Evolutionary conservation across 2,113 vertebrate genomes (phyloP), one percentile per base, ranked within the genome.

Genomic region (Motacilla tschutschensis): DNA sequence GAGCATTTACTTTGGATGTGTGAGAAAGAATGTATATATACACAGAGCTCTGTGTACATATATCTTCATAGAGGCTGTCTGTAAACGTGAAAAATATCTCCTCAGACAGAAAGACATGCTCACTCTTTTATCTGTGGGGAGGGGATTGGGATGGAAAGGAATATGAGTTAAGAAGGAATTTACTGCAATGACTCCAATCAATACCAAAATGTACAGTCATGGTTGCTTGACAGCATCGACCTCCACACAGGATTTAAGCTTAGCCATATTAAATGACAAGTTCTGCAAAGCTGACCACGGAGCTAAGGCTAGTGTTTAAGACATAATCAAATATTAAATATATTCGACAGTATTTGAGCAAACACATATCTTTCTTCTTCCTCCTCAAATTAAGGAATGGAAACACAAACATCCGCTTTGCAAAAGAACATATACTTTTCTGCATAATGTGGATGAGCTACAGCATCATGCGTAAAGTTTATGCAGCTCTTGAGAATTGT

Each of bases 151-250:
- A 93, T 95, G 91, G 89, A 94, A 93, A 93, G 90, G 92, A 95
- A 95, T 94, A 85, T 88, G 91, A 96, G 92, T 96, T 96, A 95
- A 95, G 95, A 93, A 96, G 94, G 96, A 96, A 97, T 92, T 97
- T 96, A 87, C 95, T 96, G 93, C 90, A 96, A 95, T 95, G 95
- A 95, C 94, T 97, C 95, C 95, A 97, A 96, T 98, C 97, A 96
- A 97, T 98, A 97, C 93, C 93, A 97, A 97, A 97, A 97, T 95
- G 97, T 97, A 96, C 96, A 97, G 97, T 97, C 96, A 97, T 97
- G 96, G 97, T 95, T 97, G 95, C 96, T 83, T 97, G 96, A 97
- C 96, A 97, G 96, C 92, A 96, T 95, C 94, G 91, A 97, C 96
- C 97, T 96, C 95, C 95, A 96, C 94, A 93, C 5, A 95, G 91